Conservation (phyloP, 2,797 vertebrate genomes). For the Syngnathus acus region DNA sequence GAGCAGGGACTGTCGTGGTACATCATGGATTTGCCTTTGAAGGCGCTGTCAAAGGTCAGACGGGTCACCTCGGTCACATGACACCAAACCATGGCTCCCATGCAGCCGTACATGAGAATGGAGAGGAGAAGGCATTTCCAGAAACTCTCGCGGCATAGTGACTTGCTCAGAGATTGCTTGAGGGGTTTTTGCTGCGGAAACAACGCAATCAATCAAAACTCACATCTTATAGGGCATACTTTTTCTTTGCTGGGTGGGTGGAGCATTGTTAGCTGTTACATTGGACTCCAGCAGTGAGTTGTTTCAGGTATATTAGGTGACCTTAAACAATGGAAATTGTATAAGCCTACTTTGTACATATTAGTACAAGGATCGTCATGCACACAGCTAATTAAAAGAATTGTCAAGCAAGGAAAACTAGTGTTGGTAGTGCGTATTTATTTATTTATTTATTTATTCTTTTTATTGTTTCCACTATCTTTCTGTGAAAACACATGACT, state of each 20-base stretch:
- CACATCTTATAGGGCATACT: no score
- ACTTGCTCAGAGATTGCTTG: constrained; percentile 92
- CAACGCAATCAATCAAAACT: background rate
- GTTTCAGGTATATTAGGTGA: background rate
- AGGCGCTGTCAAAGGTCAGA: constrained; percentile 88
- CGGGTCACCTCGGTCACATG: constrained; percentile 94
- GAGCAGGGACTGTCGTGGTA: constrained; percentile 97
- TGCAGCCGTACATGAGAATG: constrained; percentile 93
- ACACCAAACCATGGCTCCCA: constrained; percentile 96
- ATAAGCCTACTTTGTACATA: background rate
- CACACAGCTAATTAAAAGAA: no score
- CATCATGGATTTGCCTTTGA: constrained; percentile 95
- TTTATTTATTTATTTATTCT: background rate
- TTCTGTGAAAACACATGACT: background rate
- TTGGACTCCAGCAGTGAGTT: background rate
- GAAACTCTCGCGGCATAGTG: constrained; percentile 89
- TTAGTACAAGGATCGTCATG: no score
- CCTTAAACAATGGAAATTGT: background rate
- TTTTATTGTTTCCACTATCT: background rate
- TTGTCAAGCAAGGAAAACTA: no score
- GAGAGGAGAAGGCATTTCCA: constrained; percentile 97
- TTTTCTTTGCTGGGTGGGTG: background rate
- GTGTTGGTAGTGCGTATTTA: no score
- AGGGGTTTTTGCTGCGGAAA: constrained; percentile 81
- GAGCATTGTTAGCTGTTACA: background rate